A percentile compares a stretch with the other conserved stretches of the same genome.
Conservation (phyloP, 2,888 invertebrate species). For the Acleris holmiana region DNA sequence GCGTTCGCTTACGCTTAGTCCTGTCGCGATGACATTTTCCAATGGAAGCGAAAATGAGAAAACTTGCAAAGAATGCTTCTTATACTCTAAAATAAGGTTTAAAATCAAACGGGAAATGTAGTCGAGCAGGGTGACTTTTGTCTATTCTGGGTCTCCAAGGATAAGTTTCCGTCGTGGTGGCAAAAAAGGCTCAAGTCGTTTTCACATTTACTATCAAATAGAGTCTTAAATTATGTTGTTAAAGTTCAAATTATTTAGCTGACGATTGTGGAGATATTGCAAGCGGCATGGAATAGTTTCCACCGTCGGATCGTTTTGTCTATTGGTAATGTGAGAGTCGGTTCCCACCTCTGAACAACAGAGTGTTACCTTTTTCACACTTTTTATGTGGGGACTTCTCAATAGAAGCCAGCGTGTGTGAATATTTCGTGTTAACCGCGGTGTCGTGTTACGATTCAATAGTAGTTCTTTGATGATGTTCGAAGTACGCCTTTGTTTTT, state of each 20-base stretch:
- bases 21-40: constrained; percentile 79
- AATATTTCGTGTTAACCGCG: constrained; percentile 49
- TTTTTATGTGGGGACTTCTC: constrained; percentile 66
- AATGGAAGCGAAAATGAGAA: constrained; percentile 64
- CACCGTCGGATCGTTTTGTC: constrained; percentile 69
- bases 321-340: constrained; percentile 79
- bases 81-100: constrained; percentile 57
- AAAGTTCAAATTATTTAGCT: constrained; percentile 50
- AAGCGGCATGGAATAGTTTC: constrained; percentile 48
- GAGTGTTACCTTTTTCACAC: constrained; percentile 74
- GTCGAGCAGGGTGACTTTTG: constrained; percentile 71
- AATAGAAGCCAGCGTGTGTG: constrained; percentile 57
- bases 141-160: constrained; percentile 78
- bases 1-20: constrained; percentile 82
- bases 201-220: constrained; percentile 46
- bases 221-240: constrained; percentile 50
- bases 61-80: constrained; percentile 51
- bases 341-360: constrained; percentile 79
- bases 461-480: constrained; percentile 41
- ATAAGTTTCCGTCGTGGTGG: constrained; percentile 64
- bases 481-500: constrained; percentile 33
- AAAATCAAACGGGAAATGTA: constrained; percentile 52
- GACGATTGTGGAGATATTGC: constrained; percentile 43
- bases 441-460: constrained; percentile 63
- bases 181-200: constrained; percentile 56